Conservation (phyloP, 2,797 vertebrate genomes). For the Fistularia tabacaria region DNA sequence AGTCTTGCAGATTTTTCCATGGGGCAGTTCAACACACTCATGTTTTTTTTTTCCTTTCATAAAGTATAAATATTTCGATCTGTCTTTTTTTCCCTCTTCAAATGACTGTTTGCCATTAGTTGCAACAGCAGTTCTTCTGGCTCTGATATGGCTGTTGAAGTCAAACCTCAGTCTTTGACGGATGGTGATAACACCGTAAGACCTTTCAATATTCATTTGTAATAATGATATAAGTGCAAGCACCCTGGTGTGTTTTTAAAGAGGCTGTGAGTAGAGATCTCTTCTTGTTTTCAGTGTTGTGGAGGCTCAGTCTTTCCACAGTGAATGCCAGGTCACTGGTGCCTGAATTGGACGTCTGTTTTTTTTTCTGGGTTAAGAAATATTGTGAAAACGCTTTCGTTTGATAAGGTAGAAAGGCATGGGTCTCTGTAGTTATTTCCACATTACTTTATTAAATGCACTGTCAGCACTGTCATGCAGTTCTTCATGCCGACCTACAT, state of each 20-base stretch:
- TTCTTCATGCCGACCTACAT: constrained; percentile 32
- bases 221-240: constrained; percentile 3
- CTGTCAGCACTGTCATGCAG: constrained; percentile 2
- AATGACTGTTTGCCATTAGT: constrained; percentile 1
- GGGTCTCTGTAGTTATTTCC: not conserved
- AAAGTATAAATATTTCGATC: too few species aligned
- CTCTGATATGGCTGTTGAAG: too few species aligned
- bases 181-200: constrained; percentile 14
- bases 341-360: constrained; percentile 36
- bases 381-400: constrained; percentile 48
- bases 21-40: too few species aligned
- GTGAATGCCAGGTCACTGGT: constrained; percentile 52
- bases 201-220: constrained; percentile 20
- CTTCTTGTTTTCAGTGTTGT: constrained; percentile 34
- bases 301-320: constrained; percentile 62
- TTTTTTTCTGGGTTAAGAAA: constrained; percentile 12
- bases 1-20: too few species aligned
- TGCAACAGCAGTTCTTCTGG: constrained; percentile 6
- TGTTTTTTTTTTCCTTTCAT: not conserved
- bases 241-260: constrained; percentile 22
- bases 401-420: constrained; percentile 56
- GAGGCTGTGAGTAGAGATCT: constrained; percentile 21
- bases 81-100: too few species aligned
- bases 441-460: not conserved
- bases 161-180: too few species aligned